Evolutionary conservation across 2,113 vertebrate species (phyloP).

Genomic region (Ornithorhynchus anatinus): DNA sequence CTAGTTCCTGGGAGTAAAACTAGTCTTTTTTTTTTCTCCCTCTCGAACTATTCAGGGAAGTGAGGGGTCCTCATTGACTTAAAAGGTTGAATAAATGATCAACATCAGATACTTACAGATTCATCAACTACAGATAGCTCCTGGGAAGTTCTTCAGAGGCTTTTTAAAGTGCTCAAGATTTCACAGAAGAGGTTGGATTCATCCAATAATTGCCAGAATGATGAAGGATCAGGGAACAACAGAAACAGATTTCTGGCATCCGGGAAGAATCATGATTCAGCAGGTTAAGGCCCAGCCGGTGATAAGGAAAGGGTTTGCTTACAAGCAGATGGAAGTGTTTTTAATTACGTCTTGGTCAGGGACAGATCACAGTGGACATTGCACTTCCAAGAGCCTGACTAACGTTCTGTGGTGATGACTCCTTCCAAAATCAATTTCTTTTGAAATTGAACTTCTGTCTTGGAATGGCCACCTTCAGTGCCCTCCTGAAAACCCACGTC

Average conservation of each 20-base stretch:
- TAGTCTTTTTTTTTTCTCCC: not conserved
- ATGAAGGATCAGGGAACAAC: not conserved
- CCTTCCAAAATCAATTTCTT: no score
- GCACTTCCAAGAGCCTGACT: no score
- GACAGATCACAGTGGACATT: no score
- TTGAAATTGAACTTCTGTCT: no score
- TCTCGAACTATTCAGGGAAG: no score
- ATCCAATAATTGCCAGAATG: not conserved
- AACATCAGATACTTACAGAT: not conserved
- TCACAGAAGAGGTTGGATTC: not conserved
- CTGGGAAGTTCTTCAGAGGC: not conserved
- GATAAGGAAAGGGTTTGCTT: not conserved
- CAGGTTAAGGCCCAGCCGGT: not conserved
- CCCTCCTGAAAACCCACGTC: no score
- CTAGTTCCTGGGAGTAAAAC: not conserved
- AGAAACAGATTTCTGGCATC: not conserved
- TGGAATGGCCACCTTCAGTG: no score
- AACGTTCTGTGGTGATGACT: no score
- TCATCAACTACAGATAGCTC: not conserved
- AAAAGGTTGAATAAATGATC: slow-evolving; percentile 3
- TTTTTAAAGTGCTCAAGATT: not conserved
- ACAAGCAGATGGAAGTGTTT: no score
- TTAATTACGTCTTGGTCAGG: no score
- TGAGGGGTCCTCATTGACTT: not conserved
- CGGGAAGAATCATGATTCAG: not conserved